These are phyloP conservation scores for Benthosema pterotum DNA, from an alignment of 2,797 vertebrate species.

Conservation along the genomic window DNA sequence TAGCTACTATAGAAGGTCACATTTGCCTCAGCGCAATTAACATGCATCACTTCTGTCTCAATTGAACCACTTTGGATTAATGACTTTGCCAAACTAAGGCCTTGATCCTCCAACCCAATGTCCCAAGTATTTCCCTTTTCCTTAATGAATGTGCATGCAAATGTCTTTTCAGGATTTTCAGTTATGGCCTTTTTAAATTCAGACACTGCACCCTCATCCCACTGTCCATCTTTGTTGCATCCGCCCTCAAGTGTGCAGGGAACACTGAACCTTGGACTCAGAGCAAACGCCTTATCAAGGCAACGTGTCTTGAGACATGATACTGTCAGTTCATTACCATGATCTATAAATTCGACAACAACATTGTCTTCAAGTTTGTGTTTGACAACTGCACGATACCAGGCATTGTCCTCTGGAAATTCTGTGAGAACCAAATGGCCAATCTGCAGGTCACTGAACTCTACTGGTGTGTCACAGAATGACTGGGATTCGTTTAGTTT, in stretches of 20 bases:
- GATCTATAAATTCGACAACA: constrained; percentile 84
- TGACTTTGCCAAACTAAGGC: constrained; percentile 64
- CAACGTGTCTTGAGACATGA: constrained; percentile 52
- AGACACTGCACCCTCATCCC: constrained; percentile 53
- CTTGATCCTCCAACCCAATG: constrained; percentile 70
- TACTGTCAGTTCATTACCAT: constrained; percentile 80
- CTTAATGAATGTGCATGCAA: constrained; percentile 79
- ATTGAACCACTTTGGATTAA: constrained; percentile 37
- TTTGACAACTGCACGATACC: constrained; percentile 82
- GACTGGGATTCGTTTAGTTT: constrained; percentile 67
- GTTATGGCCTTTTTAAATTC: constrained; percentile 72
- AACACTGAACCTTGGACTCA: constrained; percentile 73
- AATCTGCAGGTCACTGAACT: constrained; percentile 56
- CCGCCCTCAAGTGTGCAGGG: constrained; percentile 71
- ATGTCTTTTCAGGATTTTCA: constrained; percentile 60
- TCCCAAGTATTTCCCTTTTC: constrained; percentile 71
- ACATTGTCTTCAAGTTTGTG: constrained; percentile 52
- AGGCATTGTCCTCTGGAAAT: constrained; percentile 79
- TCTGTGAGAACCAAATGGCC: constrained; percentile 80
- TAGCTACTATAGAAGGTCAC: constrained; percentile 40
- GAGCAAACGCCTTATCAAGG: constrained; percentile 60
- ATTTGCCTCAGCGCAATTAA: constrained; percentile 9
- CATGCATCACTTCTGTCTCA: constrained; percentile 22
- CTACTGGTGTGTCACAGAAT: constrained; percentile 36
- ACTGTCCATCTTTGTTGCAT: constrained; percentile 18